These are phyloP conservation scores for Cirrhinus molitorella DNA, from an alignment of 2,797 vertebrate genomes.

Conservation along the genomic window DNA sequence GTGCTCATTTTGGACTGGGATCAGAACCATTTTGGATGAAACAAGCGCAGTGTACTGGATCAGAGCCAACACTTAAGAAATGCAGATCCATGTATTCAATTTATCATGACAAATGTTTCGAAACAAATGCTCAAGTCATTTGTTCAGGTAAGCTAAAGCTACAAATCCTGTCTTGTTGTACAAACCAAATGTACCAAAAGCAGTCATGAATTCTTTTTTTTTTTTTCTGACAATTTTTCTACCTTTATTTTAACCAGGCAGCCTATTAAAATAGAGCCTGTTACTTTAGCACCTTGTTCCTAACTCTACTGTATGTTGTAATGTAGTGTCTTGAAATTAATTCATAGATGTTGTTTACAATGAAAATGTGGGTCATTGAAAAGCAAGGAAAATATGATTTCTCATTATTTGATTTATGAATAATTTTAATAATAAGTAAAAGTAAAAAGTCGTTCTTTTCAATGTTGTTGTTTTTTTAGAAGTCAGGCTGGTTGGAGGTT, in stretches of 20 bases:
- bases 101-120: neutral
- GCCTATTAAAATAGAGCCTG: too few relatives aligned
- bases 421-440: neutral
- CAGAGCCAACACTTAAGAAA: neutral
- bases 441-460: neutral
- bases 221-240: too few relatives aligned
- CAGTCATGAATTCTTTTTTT: too few relatives aligned
- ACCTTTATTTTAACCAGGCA: too few relatives aligned
- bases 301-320: too few relatives aligned
- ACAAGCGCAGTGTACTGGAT: neutral
- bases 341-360: too few relatives aligned
- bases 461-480: neutral
- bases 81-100: neutral
- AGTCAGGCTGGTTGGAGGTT: neutral
- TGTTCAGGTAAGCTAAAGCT: neutral
- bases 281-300: too few relatives aligned
- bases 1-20: conserved; percentile 63
- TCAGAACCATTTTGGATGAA: conserved; percentile 49
- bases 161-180: neutral
- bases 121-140: neutral
- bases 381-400: neutral
- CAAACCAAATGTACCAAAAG: too few relatives aligned
- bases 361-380: neutral
- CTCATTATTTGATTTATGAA: neutral
- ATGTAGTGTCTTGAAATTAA: too few relatives aligned